phyloP scores from a whole-genome alignment of 2,797 vertebrate genomes.

The Choloepus didactylus region DNA sequence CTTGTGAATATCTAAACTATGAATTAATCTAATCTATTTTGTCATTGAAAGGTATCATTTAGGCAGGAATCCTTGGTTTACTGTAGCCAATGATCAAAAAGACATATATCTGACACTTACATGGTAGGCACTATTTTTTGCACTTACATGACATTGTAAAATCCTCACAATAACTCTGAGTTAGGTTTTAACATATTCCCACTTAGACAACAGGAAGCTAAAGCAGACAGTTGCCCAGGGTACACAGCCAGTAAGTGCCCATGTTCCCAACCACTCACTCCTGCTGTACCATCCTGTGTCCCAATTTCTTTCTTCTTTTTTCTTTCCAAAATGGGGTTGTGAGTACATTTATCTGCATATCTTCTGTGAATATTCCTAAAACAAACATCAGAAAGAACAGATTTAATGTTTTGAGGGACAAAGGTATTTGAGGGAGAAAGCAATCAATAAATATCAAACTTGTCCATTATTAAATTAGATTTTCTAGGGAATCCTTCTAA shows the following conservation, averaged over 20 bases:
- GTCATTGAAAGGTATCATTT: neutral
- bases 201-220: neutral
- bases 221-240: neutral
- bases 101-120: neutral
- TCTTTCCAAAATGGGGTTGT: neutral
- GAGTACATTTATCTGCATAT: neutral
- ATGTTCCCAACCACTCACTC: neutral
- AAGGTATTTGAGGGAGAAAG: no score
- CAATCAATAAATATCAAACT: neutral
- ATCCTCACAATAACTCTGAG: neutral
- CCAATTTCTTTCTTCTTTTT: neutral
- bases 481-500: neutral
- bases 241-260: neutral
- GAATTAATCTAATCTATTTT: neutral
- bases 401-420: neutral
- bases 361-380: neutral
- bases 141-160: neutral
- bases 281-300: rapidly evolving
- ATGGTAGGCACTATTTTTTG: neutral
- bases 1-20: neutral
- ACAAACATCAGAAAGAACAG: neutral
- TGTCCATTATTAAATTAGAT: neutral
- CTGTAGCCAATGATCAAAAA: neutral
- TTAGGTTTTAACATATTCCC: neutral
- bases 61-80: neutral